Base-by-base conservation (phyloP, 2,888 invertebrate genomes). In the Amblyteles armatorius region DNA sequence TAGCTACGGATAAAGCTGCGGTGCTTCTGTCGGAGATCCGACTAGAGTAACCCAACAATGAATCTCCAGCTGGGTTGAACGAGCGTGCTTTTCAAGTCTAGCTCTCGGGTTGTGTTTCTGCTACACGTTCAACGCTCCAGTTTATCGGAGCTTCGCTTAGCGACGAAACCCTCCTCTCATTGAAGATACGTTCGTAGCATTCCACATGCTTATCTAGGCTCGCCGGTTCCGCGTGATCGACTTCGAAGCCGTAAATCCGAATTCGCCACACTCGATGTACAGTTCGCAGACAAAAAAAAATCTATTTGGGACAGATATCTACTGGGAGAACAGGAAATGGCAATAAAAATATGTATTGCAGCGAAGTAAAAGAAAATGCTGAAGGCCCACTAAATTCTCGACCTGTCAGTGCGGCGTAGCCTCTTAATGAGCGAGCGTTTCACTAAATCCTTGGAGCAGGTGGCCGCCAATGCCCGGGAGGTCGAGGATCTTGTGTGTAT, bases 381-480 rank as follows among this genome's bases (percentile, higher is more conserved):
- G 44, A 16, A 16, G 13, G 16, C 3, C 44, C 16, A 48, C 16
- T 48, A 16, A 48, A 48, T 48, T 48, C 16, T 48, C 5, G 16
- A 16, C 44, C 16, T 48, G 44, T 48, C 44, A 48, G 44, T 16
- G 44, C 16, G 3, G 50, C 26, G 52, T 52, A 19, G 22, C 29
- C 77, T 55, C 26, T 67, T 55, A 77, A 77, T 77, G 77, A 67
- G 52, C 40, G 67, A 77, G 52, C 52, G 22, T 77, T 77, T 67
- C 22, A 36, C 67, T 77, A 67, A 77, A 77, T 77, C 67, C 55
- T 77, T 50, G 77, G 22, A 67, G 77, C 77, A 77, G 67, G 77
- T 77, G 77, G 77, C 55, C 40, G 77, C 52, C 52, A 67, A 52
- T 65, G 65, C 40, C 40, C 52, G 67, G 33, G 19, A 50, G 52